These are phyloP conservation scores for Bombylius discolor DNA, from an alignment of 2,888 invertebrate species.

Conservation along the genomic window DNA sequence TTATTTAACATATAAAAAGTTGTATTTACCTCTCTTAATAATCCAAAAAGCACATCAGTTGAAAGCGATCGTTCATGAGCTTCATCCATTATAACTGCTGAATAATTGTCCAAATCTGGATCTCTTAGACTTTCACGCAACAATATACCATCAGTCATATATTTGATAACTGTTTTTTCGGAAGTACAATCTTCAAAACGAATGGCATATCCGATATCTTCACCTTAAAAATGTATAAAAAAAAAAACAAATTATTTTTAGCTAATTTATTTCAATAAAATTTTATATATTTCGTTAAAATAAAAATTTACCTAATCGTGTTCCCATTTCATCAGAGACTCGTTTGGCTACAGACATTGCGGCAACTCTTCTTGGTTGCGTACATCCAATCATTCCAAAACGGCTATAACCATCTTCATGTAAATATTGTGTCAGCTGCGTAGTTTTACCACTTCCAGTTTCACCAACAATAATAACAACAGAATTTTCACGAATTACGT, in stretches of 20 bases:
- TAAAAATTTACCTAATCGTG: conserved; percentile 51
- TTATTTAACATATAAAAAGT: not conserved
- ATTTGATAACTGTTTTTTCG: conserved; percentile 85
- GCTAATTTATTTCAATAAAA: conserved; percentile 5
- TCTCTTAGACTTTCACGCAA: conserved; percentile 91
- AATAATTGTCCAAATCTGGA: conserved; percentile 92
- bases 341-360: conserved; percentile 99
- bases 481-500: conserved; percentile 82
- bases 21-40: conserved; percentile 71
- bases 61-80: conserved; percentile 97
- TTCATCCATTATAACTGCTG: conserved; percentile 98
- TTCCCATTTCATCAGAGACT: conserved; percentile 95
- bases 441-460: conserved; percentile 62
- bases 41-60: conserved; percentile 95
- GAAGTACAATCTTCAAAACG: conserved; percentile 99
- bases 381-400: conserved; percentile 92
- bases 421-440: conserved; percentile 92
- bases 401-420: conserved; percentile 94
- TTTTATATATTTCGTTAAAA: not conserved
- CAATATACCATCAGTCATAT: conserved; percentile 99
- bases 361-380: conserved; percentile 93
- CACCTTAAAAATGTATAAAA: conserved; percentile 38
- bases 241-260: not conserved
- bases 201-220: conserved; percentile 96
- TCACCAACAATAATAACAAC: conserved; percentile 86